Evolutionary conservation across 2,797 vertebrate species (phyloP).

Genomic region (Myripristis murdjan): DNA sequence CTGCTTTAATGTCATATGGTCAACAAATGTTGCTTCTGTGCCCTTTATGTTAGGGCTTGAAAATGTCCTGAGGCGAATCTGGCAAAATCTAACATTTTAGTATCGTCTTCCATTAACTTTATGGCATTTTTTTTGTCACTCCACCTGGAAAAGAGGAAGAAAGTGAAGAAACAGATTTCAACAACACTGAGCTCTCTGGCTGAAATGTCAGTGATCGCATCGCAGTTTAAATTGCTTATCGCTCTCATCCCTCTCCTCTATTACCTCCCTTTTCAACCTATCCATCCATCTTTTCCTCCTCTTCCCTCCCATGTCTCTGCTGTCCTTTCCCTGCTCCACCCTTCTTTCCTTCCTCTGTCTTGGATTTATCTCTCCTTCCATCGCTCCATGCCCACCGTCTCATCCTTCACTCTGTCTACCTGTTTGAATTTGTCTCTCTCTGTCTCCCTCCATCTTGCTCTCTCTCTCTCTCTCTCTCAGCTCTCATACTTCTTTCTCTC

Average conservation of each 20-base stretch:
- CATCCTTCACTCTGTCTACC: neutral
- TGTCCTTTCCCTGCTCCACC: neutral
- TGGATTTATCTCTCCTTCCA: neutral
- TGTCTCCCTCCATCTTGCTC: neutral
- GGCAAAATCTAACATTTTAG: constrained; percentile 16
- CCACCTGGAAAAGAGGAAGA: neutral
- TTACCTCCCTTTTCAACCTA: neutral
- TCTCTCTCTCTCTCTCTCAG: neutral
- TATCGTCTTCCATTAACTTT: constrained; percentile 37
- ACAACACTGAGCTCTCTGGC: neutral
- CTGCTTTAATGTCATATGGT: constrained; percentile 13
- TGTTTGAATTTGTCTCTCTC: too few species aligned
- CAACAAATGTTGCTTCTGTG: neutral
- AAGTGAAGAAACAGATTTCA: neutral
- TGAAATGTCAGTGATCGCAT: constrained; percentile 40
- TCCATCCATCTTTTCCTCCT: constrained; percentile 8
- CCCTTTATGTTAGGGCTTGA: constrained; percentile 2
- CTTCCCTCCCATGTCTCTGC: neutral
- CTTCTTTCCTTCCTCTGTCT: neutral
- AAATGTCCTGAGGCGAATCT: neutral
- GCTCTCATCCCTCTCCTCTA: neutral
- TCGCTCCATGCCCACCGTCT: neutral
- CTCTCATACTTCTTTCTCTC: neutral
- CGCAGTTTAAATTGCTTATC: neutral
- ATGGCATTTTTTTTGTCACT: constrained; percentile 14